Evolutionary conservation across 2,797 vertebrate species (phyloP).

Genomic region (Pogoniulus pusillus): DNA sequence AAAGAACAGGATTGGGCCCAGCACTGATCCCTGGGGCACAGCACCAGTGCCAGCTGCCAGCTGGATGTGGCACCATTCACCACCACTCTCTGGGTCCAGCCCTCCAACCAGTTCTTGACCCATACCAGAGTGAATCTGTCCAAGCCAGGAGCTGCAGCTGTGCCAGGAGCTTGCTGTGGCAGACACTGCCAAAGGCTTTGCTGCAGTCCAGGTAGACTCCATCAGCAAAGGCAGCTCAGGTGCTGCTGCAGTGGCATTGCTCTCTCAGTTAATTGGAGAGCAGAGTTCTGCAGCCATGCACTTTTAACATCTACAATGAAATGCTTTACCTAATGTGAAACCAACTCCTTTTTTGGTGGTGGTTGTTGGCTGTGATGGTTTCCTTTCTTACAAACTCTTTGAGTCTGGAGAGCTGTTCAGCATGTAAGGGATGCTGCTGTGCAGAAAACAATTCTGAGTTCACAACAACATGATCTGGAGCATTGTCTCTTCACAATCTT

Average conservation of each 20-base stretch:
- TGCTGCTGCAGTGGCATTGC: not conserved
- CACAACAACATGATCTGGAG: not conserved
- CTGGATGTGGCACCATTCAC: too few relatives aligned
- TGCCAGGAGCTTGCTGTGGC: too few relatives aligned
- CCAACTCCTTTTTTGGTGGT: not conserved
- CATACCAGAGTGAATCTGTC: too few relatives aligned
- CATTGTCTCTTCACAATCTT: not conserved
- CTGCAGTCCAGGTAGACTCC: too few relatives aligned
- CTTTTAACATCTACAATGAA: not conserved
- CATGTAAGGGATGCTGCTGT: not conserved
- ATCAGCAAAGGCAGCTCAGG: too few relatives aligned
- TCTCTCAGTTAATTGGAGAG: not conserved
- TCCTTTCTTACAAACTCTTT: not conserved
- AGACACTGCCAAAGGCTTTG: too few relatives aligned
- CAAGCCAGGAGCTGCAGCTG: too few relatives aligned
- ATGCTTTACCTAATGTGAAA: not conserved
- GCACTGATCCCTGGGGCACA: too few relatives aligned
- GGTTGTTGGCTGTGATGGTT: not conserved
- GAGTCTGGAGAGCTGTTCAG: not conserved
- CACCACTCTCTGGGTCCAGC: too few relatives aligned
- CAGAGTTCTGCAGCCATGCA: not conserved
- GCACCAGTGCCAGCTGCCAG: too few relatives aligned
- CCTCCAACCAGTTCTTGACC: too few relatives aligned
- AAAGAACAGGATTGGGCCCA: too few relatives aligned
- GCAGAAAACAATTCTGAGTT: not conserved